A percentile compares a stretch with the other conserved stretches of the same genome.
Conservation (phyloP, 2,888 invertebrate genomes). For the Erebia epiphron region DNA sequence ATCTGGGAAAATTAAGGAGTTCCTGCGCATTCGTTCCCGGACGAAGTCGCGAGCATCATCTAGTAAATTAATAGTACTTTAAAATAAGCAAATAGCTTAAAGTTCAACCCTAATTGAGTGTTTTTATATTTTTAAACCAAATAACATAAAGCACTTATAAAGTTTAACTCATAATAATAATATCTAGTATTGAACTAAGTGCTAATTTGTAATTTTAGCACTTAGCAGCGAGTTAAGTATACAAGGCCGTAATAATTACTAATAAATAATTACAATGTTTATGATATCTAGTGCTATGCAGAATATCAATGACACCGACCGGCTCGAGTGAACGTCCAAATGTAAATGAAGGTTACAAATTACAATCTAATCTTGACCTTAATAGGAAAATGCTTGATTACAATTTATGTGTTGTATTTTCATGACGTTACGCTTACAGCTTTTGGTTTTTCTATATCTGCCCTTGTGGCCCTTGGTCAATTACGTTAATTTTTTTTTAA, state of each 20-base stretch:
- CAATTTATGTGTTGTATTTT: constrained; percentile 38
- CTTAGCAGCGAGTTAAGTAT: too few species aligned
- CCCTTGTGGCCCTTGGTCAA: constrained; percentile 2
- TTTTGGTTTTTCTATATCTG: constrained; percentile 20
- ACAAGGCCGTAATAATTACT: neutral
- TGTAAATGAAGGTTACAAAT: constrained; percentile 47
- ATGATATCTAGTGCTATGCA: neutral
- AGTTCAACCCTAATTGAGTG: too few species aligned
- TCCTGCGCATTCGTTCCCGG: too few species aligned
- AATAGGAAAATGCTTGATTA: constrained; percentile 48
- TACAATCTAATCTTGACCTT: constrained; percentile 53
- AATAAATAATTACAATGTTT: neutral
- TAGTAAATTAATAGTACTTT: too few species aligned
- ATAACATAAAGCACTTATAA: too few species aligned
- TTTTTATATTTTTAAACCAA: neutral
- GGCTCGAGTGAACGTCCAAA: constrained; percentile 49
- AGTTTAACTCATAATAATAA: too few species aligned
- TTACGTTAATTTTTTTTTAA: neutral
- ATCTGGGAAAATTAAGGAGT: too few species aligned
- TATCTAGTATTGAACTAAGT: too few species aligned
- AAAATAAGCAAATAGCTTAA: too few species aligned
- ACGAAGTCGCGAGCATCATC: too few species aligned
- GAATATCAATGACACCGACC: constrained; percentile 25
- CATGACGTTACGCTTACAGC: constrained; percentile 25
- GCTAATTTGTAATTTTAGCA: too few species aligned